Conservation (phyloP, 2,797 vertebrate species). For the Urosaurus nigricauda region DNA sequence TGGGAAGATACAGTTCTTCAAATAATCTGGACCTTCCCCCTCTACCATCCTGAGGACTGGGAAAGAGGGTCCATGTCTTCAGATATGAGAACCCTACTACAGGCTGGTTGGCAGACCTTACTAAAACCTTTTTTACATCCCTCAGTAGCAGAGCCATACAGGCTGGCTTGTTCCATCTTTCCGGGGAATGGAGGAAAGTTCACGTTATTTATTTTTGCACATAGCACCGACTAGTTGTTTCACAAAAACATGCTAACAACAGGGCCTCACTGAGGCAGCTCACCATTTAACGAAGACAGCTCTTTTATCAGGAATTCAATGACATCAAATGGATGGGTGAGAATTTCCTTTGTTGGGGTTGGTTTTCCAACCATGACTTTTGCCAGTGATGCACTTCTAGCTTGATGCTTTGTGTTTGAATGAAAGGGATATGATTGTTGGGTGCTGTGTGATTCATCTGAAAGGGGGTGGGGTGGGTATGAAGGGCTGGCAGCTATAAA, state of each 20-base stretch:
- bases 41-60: no score
- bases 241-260: constrained; percentile 1
- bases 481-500: constrained; percentile 14
- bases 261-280: background rate
- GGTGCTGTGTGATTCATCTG: constrained; percentile 18
- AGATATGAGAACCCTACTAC: background rate
- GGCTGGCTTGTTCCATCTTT: background rate
- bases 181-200: background rate
- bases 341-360: constrained; percentile 18
- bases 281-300: background rate
- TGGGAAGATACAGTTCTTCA: no score
- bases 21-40: no score
- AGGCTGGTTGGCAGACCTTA: background rate
- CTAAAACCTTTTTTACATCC: background rate
- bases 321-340: constrained; percentile 18
- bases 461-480: background rate
- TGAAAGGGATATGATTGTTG: constrained; percentile 28
- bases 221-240: background rate
- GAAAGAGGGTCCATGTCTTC: no score
- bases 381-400: constrained; percentile 36
- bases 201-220: background rate
- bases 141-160: background rate
- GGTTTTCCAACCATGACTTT: constrained; percentile 30
- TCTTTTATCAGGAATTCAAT: constrained; percentile 25
- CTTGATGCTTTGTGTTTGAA: constrained; percentile 23